Conservation (phyloP, 2,113 vertebrate genomes). For the Ageneiosus marmoratus region DNA sequence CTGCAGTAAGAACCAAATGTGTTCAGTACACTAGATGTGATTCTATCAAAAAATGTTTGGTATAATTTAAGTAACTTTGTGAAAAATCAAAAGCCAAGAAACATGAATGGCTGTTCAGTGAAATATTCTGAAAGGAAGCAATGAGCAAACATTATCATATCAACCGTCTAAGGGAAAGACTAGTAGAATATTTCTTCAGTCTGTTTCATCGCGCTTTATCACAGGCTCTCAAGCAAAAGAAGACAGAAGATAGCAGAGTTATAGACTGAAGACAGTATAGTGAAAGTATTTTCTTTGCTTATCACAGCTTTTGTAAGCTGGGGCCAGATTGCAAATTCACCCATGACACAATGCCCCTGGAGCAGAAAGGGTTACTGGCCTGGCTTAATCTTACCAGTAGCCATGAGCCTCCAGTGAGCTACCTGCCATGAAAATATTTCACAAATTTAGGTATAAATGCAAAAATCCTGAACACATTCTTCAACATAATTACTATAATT, state of each 20-base stretch:
- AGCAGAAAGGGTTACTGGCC: not conserved
- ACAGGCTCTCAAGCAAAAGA: not conserved
- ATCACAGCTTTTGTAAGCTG: not conserved
- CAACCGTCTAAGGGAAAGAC: not conserved
- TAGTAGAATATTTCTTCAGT: not conserved
- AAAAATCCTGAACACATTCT: not conserved
- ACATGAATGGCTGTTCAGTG: not conserved
- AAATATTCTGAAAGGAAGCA: not conserved
- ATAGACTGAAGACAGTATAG: not conserved
- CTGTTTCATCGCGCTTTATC: not conserved
- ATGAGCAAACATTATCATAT: not conserved
- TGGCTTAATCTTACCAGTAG: conserved; percentile 8
- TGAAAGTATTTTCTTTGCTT: not conserved
- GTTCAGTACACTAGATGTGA: not conserved
- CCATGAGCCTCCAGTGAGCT: not conserved
- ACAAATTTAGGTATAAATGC: not conserved
- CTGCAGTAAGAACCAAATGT: conserved; percentile 27
- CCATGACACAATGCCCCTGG: not conserved
- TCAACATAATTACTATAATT: not conserved
- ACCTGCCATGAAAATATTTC: not conserved
- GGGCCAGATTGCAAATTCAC: not conserved
- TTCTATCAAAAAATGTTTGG: not conserved
- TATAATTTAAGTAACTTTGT: conserved; percentile 1
- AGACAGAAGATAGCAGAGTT: conserved; percentile 1
- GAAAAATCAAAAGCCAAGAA: not conserved